Base-by-base conservation (phyloP, 2,113 vertebrate species). In the Archilochus colubris region DNA sequence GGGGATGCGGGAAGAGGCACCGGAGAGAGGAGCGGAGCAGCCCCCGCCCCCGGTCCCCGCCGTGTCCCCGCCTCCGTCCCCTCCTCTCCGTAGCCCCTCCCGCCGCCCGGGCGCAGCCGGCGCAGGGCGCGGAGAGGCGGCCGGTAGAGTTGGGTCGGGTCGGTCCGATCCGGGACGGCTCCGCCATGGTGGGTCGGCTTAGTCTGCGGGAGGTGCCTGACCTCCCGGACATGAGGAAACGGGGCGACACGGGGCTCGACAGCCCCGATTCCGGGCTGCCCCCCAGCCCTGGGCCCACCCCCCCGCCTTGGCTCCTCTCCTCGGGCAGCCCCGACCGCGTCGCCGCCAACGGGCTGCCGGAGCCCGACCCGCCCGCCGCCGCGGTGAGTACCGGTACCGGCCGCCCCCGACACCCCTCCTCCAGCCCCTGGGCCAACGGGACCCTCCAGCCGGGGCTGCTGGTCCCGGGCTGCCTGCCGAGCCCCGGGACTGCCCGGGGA, bases 181-280 rank as follows among this genome's bases (percentile, higher is more conserved):
- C 21, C 86, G 97, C 95, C 86, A 98, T 98, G 98, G 98, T 98
- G 79, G 98, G 98, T 57, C 98, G 98, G 90, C 97, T 99, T 57
- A 97, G 97, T 96, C 93, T 98, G 96, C 97, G 96, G 73, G 96
- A 97, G 97, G 98, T 97, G 64, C 97, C 97, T 75, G 98, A 98
- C 85, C 97, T 97, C 27, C 97, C 98, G 96, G 98, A 97, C 43
- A 97, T 98, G 97, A 98, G 95, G 97, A 97, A 93, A 83, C 96
- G 97, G 89, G 96, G 97, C 15, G 98, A 98, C 24, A 70, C 98
- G 88, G 96, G 97, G 73, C 98, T 99, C 46, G 98, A 99, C 94
- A 99, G 98, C 92, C 98, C 98, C 63, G 98, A 99, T 96, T 99
- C 98, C 24, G 98, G 98, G 31, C 84, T 99, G 17, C 98, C 98